A percentile compares a stretch with the other conserved stretches of the same genome.
Evolutionary conservation across 2,888 invertebrate genomes (phyloP).

Genomic region (Spicauda simplicius): DNA sequence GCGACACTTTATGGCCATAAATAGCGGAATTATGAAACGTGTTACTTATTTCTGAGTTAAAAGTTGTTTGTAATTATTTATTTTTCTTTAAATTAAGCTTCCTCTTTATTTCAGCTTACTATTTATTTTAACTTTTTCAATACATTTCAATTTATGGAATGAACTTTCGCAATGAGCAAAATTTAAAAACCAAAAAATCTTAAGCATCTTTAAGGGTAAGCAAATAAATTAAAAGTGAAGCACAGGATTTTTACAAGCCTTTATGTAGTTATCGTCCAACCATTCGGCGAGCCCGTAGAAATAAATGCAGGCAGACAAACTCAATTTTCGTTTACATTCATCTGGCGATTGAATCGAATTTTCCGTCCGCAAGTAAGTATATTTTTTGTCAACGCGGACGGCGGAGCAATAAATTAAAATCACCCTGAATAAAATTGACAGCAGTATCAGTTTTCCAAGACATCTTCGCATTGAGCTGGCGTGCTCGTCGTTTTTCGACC

Average conservation of each 20-base stretch:
- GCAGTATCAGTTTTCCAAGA: conserved; percentile 69
- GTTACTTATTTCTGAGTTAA: no score
- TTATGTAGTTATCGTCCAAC: conserved; percentile 20
- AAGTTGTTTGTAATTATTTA: no score
- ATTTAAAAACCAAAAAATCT: not conserved
- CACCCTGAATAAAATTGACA: conserved; percentile 58
- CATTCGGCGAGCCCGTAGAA: conserved; percentile 12
- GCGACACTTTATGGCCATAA: no score
- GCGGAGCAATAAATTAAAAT: conserved; percentile 35
- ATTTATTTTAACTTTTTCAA: no score
- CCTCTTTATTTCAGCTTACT: no score
- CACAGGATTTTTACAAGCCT: not conserved
- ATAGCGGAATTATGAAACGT: no score
- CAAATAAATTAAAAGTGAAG: not conserved
- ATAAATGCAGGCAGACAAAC: conserved; percentile 27
- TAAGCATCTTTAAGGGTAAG: not conserved
- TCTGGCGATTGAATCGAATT: conserved; percentile 31
- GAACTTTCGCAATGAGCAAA: no score
- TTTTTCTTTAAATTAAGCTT: no score
- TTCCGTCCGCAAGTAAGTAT: conserved; percentile 34
- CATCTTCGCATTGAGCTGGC: conserved; percentile 45
- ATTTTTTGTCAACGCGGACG: conserved; percentile 33
- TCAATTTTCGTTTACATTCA: conserved; percentile 26
- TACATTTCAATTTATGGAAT: no score
- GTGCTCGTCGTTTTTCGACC: conserved; percentile 59